phyloP scores from a whole-genome alignment of 2,113 vertebrate genomes.

The Butorides virescens region DNA sequence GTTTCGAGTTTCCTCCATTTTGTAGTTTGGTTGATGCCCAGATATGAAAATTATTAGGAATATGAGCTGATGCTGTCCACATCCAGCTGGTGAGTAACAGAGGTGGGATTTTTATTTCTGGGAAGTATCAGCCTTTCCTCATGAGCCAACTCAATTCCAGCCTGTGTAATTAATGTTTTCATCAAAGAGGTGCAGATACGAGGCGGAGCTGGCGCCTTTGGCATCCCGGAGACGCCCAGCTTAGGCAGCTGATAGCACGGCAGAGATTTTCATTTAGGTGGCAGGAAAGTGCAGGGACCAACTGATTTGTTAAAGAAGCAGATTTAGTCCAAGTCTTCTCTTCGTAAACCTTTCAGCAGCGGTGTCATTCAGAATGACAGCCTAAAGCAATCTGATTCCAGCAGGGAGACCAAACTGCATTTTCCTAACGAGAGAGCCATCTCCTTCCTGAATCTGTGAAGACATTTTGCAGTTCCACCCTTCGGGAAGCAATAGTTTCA shows the following conservation, averaged over 20 bases:
- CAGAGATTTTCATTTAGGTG: neutral
- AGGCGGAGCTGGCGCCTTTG: neutral
- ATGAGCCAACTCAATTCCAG: neutral
- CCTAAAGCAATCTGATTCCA: neutral
- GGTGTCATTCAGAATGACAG: neutral
- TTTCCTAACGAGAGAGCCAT: neutral
- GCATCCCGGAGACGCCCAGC: neutral
- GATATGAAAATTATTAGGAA: conserved; percentile 12
- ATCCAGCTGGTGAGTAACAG: conserved; percentile 12
- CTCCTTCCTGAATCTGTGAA: neutral
- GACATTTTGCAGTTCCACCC: neutral
- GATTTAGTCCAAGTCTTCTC: neutral
- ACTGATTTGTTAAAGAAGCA: neutral
- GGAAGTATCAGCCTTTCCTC: neutral
- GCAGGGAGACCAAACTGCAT: neutral
- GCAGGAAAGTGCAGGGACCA: neutral
- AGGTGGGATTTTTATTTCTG: conserved; percentile 13
- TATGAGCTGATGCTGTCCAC: neutral
- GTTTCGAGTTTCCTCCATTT: neutral
- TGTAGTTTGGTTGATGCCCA: neutral
- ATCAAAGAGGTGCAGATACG: neutral
- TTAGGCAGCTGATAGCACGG: neutral
- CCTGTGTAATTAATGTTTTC: neutral
- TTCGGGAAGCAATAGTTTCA: neutral
- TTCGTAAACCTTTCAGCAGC: neutral